Percentiles rank a stretch among this genome's conserved stretches.
These are phyloP conservation scores for Empis livida DNA, from an alignment of 2,888 invertebrate genomes.

Conservation along the genomic window DNA sequence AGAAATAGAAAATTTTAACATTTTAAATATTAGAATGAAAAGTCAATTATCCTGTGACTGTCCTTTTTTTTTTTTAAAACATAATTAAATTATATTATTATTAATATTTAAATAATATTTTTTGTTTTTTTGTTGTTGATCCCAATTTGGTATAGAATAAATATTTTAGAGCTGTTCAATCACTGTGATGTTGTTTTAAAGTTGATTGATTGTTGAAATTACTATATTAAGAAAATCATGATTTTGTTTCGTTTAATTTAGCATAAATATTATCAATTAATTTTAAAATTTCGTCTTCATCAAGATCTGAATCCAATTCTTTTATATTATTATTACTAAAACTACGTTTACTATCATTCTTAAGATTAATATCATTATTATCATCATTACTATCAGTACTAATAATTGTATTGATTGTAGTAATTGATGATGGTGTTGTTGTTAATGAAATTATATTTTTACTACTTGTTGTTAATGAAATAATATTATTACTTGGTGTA, in stretches of 20 bases:
- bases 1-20: too few relatives aligned
- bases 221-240: slow-evolving; percentile 1
- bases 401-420: neutral
- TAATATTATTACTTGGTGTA: neutral
- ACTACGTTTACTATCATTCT: neutral
- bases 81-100: too few relatives aligned
- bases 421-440: neutral
- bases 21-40: too few relatives aligned
- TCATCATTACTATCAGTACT: neutral
- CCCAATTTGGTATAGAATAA: neutral
- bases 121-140: neutral
- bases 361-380: neutral
- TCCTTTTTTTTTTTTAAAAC: too few relatives aligned
- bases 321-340: neutral
- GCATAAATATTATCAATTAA: slow-evolving; percentile 31
- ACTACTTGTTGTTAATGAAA: neutral
- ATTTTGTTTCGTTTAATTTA: slow-evolving; percentile 23
- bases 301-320: slow-evolving; percentile 16
- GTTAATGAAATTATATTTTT: neutral
- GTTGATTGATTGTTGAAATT: neutral
- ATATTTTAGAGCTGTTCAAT: neutral
- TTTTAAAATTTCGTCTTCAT: slow-evolving; percentile 28
- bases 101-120: neutral
- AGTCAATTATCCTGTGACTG: too few relatives aligned
- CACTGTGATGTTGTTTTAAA: neutral